Base-by-base conservation (phyloP, 1,140 invertebrate genomes). In the Drosophila athabasca region DNA sequence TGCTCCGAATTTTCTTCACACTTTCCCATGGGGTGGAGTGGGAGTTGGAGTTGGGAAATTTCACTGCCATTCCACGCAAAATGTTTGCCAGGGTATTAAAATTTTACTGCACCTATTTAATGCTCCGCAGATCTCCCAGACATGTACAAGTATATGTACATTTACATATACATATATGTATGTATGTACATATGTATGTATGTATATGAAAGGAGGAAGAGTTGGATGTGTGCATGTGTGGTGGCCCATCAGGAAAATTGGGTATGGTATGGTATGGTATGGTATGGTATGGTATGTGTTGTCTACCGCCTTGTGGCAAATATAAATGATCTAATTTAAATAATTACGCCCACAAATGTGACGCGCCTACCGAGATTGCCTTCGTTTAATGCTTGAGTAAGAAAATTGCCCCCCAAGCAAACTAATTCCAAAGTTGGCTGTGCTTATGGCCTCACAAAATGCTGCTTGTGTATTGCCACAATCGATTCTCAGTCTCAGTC, bases 251-350 rank as follows among this genome's bases (percentile, higher is more conserved):
- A 69, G 75, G 77, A 70, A 71, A 69, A 87, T 77, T 83, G 79
- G 70, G 60, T 62, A 19, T 19, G 17, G 17, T 19, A 1, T 19
- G 17, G 17, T 19, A 1, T 19, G 17, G 17, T 19, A 19, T 19
- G 17, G 17, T 19, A 19, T 19, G 17, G 17, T 19, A 19, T 19
- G 17, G 17, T 19, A 35, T 58, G 58, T 73, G 45, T 57, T 64
- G 80, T 79, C 50, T 81, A 78, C 64, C 67, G 82, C 62, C 74
- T 55, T 57, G 64, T 65, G 65, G 65, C 81, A 81, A 87, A 85
- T 87, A 85, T 81, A 87, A 85, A 85, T 74, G 78, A 87, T 85
- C 78, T 78, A 85, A 85, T 85, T 87, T 77, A 77, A 87, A 84
- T 84, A 84, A 87, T 77, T 84, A 83, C 70, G 80, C 74, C 79